Conservation (phyloP, 2,888 invertebrate genomes). For the Anthophora plumipes region DNA sequence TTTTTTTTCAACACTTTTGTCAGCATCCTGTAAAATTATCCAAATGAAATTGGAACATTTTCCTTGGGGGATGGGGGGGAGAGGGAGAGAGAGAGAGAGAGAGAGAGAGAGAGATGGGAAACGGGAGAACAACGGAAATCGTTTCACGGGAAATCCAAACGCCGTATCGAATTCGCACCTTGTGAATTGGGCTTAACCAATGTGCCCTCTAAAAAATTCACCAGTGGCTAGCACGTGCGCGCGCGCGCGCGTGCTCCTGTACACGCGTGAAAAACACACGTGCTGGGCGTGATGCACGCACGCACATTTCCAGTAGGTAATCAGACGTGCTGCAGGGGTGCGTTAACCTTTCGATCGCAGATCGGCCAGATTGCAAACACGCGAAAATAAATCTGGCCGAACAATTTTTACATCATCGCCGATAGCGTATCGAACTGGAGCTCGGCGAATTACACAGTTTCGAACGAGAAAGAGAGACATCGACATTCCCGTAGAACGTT, state of each 20-base stretch:
- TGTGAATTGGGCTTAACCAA: slow-evolving; percentile 49
- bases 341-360: slow-evolving; percentile 72
- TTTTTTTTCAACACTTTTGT: too few relatives aligned
- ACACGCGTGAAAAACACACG: slow-evolving; percentile 68
- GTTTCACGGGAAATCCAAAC: not conserved
- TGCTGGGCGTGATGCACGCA: slow-evolving; percentile 62
- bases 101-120: too few relatives aligned
- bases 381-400: slow-evolving; percentile 63
- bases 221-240: slow-evolving; percentile 15
- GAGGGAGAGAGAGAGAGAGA: too few relatives aligned
- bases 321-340: slow-evolving; percentile 68
- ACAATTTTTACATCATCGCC: slow-evolving; percentile 55
- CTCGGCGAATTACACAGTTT: not conserved
- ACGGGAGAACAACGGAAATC: too few relatives aligned
- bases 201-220: slow-evolving; percentile 65
- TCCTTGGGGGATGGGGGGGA: too few relatives aligned
- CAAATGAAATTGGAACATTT: too few relatives aligned
- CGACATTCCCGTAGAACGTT: not conserved
- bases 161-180: slow-evolving; percentile 45
- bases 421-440: slow-evolving; percentile 11
- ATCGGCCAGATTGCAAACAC: slow-evolving; percentile 62
- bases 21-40: too few relatives aligned
- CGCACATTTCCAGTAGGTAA: slow-evolving; percentile 69
- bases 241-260: slow-evolving; percentile 54
- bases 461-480: not conserved